These are phyloP conservation scores for Sebastes diaconus DNA, from an alignment of 2,797 vertebrate genomes.

Conservation along the genomic window DNA sequence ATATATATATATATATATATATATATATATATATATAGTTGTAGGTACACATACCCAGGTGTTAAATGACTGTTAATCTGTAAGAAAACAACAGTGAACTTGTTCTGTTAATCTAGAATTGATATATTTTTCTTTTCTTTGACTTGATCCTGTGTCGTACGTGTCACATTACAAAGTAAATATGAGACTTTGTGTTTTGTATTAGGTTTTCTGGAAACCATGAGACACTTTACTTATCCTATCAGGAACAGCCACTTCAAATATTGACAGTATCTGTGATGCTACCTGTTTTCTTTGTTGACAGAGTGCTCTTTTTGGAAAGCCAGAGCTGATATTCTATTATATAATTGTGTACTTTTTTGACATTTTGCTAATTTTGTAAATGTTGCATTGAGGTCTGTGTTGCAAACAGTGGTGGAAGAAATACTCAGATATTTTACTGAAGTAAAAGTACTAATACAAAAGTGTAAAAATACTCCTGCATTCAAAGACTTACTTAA, in stretches of 20 bases:
- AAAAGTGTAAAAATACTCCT: not conserved
- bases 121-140: not conserved
- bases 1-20: no score
- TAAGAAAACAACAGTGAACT: not conserved
- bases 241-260: conserved; percentile 20
- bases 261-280: conserved; percentile 40
- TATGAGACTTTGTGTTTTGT: not conserved
- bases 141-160: not conserved
- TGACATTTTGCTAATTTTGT: not conserved
- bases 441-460: not conserved
- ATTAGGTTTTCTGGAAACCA: conserved; percentile 8
- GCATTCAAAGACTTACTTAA: not conserved
- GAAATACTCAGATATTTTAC: no score
- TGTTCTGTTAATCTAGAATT: not conserved
- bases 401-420: not conserved
- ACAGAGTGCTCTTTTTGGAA: not conserved
- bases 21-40: not conserved
- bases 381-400: not conserved
- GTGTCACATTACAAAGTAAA: conserved; percentile 19
- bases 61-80: not conserved
- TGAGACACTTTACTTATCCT: not conserved
- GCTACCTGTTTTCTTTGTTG: conserved; percentile 15
- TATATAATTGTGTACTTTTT: not conserved
- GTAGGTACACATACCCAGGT: not conserved
- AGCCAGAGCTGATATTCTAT: not conserved